Evolutionary conservation across 92 coral and sea anemone species (phyloP).

Genomic region (Paramuricea clavata): DNA sequence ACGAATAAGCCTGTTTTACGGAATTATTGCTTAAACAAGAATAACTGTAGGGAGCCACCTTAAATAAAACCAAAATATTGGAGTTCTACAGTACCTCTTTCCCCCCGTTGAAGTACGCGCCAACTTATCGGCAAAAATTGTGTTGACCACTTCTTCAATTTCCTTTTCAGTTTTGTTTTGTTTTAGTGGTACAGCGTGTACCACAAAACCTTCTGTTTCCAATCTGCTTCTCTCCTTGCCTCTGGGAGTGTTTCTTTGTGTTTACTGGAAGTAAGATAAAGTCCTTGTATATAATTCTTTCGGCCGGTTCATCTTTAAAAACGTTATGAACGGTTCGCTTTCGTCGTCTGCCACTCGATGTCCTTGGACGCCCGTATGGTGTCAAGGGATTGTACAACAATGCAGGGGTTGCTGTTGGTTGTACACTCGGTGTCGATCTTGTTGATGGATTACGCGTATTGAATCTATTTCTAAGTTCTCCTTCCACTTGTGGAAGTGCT

Average conservation of each 20-base stretch:
- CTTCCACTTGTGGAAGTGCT: slow-evolving; percentile 20
- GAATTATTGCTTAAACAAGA: too few species aligned
- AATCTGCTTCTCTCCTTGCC: slow-evolving; percentile 5
- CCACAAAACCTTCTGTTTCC: slow-evolving; percentile 9
- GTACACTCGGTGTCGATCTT: too few species aligned
- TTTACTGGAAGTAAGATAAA: slow-evolving; percentile 6
- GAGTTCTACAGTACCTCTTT: too few species aligned
- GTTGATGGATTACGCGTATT: too few species aligned
- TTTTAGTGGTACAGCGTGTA: slow-evolving; percentile 16
- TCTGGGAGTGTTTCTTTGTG: neutral
- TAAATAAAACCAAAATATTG: too few species aligned
- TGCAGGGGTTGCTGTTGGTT: neutral
- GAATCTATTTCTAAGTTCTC: neutral
- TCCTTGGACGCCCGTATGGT: neutral
- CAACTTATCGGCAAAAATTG: slow-evolving; percentile 1
- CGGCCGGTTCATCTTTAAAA: slow-evolving; percentile 1
- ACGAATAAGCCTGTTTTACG: too few species aligned
- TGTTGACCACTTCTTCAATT: neutral
- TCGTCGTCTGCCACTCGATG: neutral
- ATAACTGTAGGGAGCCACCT: too few species aligned
- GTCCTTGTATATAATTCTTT: slow-evolving; percentile 7
- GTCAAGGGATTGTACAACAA: neutral
- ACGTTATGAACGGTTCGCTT: slow-evolving; percentile 10
- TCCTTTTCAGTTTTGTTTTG: neutral
- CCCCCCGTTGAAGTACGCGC: neutral